phyloP scores from a whole-genome alignment of 92 coral and sea anemone species.

The Metridium senile region DNA sequence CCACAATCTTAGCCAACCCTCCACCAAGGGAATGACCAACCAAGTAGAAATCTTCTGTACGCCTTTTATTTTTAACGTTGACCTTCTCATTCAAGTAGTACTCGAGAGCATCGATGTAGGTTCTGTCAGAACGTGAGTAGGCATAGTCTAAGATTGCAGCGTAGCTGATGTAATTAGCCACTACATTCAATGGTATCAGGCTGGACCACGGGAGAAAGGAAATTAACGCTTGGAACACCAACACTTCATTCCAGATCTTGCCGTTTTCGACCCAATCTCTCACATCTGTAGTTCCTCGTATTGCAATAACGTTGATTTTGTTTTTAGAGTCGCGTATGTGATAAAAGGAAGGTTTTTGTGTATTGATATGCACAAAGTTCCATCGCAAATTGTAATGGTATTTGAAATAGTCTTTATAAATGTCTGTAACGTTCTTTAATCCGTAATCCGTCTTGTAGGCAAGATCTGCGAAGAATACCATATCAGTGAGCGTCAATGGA shows the following conservation, averaged over 20 bases:
- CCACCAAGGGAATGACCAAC: conserved; percentile 77
- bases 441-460: conserved; percentile 47
- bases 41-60: conserved; percentile 29
- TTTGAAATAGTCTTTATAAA: conserved; percentile 49
- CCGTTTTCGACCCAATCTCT: conserved; percentile 67
- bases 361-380: conserved; percentile 39
- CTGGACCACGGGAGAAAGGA: conserved; percentile 58
- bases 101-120: conserved; percentile 15
- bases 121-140: conserved; percentile 38
- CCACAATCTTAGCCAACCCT: conserved; percentile 73
- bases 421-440: conserved; percentile 1
- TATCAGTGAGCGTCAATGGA: conserved; percentile 52
- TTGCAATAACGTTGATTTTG: conserved; percentile 50
- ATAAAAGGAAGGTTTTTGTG: conserved; percentile 55
- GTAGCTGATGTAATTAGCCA: conserved; percentile 38
- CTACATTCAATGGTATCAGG: conserved; percentile 43
- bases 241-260: conserved; percentile 71
- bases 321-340: conserved; percentile 36
- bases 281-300: conserved; percentile 53
- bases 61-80: background rate
- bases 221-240: conserved; percentile 58
- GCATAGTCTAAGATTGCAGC: conserved; percentile 27
- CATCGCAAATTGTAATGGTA: conserved; percentile 35
- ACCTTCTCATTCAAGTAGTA: background rate
- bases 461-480: conserved; percentile 61